Percentiles rank a stretch among this genome's conserved stretches.
Evolutionary conservation across 2,113 vertebrate genomes (phyloP).

Genomic region (Sialia sialis): DNA sequence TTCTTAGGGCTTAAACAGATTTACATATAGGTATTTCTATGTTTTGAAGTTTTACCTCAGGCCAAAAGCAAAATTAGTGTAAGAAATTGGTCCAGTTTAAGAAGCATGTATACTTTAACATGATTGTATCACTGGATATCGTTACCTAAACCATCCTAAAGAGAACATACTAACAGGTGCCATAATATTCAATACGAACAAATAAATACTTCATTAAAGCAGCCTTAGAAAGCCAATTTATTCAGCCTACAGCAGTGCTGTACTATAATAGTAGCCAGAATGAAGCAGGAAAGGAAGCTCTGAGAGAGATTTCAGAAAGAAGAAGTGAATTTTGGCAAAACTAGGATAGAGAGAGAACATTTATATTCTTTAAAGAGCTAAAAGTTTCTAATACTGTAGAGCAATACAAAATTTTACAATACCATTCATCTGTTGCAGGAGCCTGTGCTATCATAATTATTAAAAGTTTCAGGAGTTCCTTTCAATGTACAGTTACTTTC

Average conservation of each 20-base stretch:
- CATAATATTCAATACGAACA: not conserved
- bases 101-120: not conserved
- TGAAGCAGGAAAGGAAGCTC: not conserved
- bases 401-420: not conserved
- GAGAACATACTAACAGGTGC: not conserved
- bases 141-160: not conserved
- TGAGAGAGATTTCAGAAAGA: not conserved
- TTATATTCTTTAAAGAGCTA: not conserved
- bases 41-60: not conserved
- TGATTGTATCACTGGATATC: not conserved
- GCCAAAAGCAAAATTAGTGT: not conserved
- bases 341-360: not conserved
- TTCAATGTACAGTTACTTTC: slow-evolving; percentile 28
- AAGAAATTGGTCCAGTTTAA: not conserved
- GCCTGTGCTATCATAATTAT: not conserved
- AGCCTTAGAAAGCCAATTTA: not conserved
- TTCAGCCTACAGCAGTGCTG: not conserved
- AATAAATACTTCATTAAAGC: not conserved
- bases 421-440: not conserved
- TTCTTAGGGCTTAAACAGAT: not conserved
- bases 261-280: not conserved
- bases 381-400: not conserved
- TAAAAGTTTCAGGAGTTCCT: slow-evolving; percentile 11
- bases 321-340: not conserved
- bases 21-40: not conserved